Conservation (phyloP, 92 coral and sea anemone genomes). For the Porites rus region DNA sequence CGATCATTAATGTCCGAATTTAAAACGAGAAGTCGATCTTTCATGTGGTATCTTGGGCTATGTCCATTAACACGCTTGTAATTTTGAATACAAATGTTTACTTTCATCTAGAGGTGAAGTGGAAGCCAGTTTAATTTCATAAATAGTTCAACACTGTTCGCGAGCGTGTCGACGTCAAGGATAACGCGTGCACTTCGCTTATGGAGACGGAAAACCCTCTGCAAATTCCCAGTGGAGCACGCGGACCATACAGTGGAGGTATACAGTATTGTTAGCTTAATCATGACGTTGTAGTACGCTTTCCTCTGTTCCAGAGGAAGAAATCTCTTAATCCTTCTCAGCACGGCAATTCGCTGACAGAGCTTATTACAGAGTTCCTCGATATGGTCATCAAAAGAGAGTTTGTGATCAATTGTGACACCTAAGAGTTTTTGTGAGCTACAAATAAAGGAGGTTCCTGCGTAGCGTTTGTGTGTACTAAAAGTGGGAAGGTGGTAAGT, state of each 20-base stretch:
- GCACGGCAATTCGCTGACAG: too few species aligned
- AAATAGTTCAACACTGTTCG: constrained; percentile 10
- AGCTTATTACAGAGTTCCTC: too few species aligned
- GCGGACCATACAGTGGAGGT: constrained; percentile 3
- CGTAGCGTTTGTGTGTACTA: too few species aligned
- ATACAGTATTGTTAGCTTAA: constrained; percentile 9
- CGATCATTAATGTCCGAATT: background rate
- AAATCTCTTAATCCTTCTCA: too few species aligned
- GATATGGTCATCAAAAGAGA: too few species aligned
- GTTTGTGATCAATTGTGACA: too few species aligned
- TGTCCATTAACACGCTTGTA: background rate
- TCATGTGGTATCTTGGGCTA: background rate
- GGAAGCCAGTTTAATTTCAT: background rate
- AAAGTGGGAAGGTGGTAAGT: too few species aligned
- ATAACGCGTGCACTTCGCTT: constrained; percentile 8
- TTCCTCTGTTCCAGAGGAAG: too few species aligned
- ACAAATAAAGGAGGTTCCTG: too few species aligned
- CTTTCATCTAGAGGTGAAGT: background rate
- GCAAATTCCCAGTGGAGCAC: background rate
- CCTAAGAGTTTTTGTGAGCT: too few species aligned
- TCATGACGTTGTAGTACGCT: background rate
- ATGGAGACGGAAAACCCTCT: constrained; percentile 13
- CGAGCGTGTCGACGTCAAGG: constrained; percentile 2
- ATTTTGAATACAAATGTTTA: too few species aligned
- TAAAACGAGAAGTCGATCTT: background rate